Evolutionary conservation across 37 sponge, comb jelly and placozoan genomes (phyloP).

Genomic region (Theonella swinhoei): DNA sequence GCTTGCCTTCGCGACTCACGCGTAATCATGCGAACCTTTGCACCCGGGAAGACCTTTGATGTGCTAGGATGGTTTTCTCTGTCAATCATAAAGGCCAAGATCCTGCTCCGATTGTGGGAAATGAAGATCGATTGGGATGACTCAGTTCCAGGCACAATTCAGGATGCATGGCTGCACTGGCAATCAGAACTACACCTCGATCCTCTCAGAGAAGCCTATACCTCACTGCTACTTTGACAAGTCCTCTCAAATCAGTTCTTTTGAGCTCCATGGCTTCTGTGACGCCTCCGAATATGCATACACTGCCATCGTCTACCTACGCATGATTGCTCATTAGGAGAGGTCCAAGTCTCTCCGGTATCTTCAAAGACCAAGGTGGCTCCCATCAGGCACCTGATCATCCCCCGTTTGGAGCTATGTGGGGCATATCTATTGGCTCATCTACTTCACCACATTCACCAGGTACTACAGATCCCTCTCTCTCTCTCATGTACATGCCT

Average conservation of each 20-base stretch:
- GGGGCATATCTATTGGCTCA: constrained; percentile 25
- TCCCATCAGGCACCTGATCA: constrained; percentile 24
- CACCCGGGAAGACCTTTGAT: too few relatives aligned
- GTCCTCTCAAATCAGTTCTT: background rate
- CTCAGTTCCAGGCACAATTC: background rate
- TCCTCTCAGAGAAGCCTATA: background rate
- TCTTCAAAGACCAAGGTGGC: constrained; percentile 28
- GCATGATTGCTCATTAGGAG: constrained; percentile 10
- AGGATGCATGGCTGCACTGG: constrained; percentile 7
- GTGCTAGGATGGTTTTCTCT: constrained; percentile 32
- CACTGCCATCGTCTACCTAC: constrained; percentile 26
- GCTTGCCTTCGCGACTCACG: too few relatives aligned
- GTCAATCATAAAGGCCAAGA: constrained; percentile 13
- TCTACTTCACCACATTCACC: constrained; percentile 12
- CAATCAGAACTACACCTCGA: constrained; percentile 1
- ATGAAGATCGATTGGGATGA: constrained; percentile 29
- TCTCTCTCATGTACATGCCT: constrained; percentile 27
- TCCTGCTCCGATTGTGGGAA: constrained; percentile 33
- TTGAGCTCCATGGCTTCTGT: constrained; percentile 20
- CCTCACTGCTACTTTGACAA: constrained; percentile 9
- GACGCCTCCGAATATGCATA: constrained; percentile 36
- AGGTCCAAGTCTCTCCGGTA: constrained; percentile 1
- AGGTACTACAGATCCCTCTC: constrained; percentile 1
- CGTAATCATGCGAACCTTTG: too few relatives aligned
- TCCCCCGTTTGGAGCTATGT: constrained; percentile 30